A percentile compares a stretch with the other conserved stretches of the same genome.
These are phyloP conservation scores for Pangasius macronema DNA, from an alignment of 2,797 vertebrate species.

Conservation along the genomic window DNA sequence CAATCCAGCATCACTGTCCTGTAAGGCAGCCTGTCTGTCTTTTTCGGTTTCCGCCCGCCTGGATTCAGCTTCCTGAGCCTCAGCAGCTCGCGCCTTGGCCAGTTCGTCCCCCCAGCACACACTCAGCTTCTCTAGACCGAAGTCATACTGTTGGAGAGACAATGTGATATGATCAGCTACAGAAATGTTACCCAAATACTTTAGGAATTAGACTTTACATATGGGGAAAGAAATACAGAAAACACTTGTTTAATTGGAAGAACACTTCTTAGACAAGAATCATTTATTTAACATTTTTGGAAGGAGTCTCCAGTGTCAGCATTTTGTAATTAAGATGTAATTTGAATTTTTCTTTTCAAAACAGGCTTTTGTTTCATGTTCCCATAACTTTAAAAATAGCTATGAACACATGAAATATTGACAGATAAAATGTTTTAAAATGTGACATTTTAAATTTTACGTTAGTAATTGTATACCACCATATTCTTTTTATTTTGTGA, in stretches of 20 bases:
- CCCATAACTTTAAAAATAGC: no score
- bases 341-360: background rate
- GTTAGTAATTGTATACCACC: no score
- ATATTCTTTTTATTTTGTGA: no score
- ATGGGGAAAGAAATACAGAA: background rate
- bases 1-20: conserved; percentile 63
- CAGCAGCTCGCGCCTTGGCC: conserved; percentile 82
- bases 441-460: no score
- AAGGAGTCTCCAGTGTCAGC: background rate
- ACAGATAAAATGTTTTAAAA: no score
- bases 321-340: background rate
- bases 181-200: background rate
- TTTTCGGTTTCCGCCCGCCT: conserved; percentile 72
- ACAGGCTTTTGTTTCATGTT: background rate
- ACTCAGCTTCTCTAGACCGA: conserved; percentile 88
- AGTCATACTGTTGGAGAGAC: conserved; percentile 85
- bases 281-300: background rate
- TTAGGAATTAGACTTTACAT: background rate
- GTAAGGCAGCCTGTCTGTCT: conserved; percentile 65
- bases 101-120: conserved; percentile 87
- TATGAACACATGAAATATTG: no score
- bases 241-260: background rate
- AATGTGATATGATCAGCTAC: background rate
- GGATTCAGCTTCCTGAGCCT: conserved; percentile 77
- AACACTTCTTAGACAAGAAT: background rate